Conservation (phyloP, 2,113 vertebrate species). For the Anarrhichthys ocellatus region DNA sequence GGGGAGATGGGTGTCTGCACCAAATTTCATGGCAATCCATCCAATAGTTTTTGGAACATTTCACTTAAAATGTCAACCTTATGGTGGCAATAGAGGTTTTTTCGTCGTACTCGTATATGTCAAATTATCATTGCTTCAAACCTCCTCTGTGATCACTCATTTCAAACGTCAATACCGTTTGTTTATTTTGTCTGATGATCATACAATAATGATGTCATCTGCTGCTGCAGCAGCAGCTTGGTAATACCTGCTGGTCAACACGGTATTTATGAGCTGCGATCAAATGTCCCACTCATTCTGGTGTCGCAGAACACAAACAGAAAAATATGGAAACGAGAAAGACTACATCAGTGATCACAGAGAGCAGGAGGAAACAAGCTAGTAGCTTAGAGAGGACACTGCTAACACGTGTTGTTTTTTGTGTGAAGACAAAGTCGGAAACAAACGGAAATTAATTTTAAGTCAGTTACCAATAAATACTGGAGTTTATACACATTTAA, state of each 20-base stretch:
- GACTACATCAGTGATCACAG: neutral
- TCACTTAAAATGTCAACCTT: neutral
- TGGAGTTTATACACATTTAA: neutral
- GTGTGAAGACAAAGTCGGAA: neutral
- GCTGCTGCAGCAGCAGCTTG: neutral
- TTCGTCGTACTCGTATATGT: neutral
- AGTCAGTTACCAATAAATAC: neutral
- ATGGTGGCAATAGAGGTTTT: neutral
- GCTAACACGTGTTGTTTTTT: neutral
- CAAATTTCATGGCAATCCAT: too few relatives aligned
- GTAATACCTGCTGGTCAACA: conserved; percentile 2
- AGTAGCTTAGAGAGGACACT: too few relatives aligned
- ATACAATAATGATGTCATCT: neutral
- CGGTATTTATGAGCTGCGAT: neutral
- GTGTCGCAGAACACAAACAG: neutral
- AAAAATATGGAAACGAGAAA: neutral
- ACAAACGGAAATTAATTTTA: neutral
- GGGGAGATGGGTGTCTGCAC: too few relatives aligned
- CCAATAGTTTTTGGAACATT: neutral
- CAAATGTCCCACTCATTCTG: neutral
- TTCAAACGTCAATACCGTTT: neutral
- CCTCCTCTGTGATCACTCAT: neutral
- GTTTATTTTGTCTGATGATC: neutral
- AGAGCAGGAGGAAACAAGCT: neutral
- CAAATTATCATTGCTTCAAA: neutral